These are phyloP conservation scores for Papilio polyxenes DNA, from an alignment of 1,140 invertebrate species.

Conservation along the genomic window DNA sequence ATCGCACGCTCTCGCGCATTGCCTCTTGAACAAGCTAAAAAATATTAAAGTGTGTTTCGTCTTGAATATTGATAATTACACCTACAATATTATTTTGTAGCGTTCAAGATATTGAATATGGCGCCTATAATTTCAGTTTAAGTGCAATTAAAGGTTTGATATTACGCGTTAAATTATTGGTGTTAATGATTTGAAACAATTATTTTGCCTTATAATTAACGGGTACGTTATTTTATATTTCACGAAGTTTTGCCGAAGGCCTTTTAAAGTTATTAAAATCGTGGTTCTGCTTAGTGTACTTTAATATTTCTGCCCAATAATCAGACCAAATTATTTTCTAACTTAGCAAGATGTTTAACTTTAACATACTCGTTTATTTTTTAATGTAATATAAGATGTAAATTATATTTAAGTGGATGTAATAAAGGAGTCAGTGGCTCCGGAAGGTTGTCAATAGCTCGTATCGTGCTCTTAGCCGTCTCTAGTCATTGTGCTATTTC, in stretches of 20 bases:
- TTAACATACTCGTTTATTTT: not conserved
- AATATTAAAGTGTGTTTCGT: not conserved
- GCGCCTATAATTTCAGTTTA: not conserved
- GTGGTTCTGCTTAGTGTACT: not conserved
- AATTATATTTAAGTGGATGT: not conserved
- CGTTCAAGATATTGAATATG: not conserved
- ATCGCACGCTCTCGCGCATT: constrained; percentile 1
- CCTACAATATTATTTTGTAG: not conserved
- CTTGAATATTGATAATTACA: not conserved
- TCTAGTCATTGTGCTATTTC: constrained; percentile 19
- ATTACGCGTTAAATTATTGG: not conserved
- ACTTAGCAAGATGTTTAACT: not conserved
- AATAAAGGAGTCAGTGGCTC: constrained; percentile 31
- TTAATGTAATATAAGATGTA: not conserved
- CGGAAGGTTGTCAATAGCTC: constrained; percentile 14
- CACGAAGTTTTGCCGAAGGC: not conserved
- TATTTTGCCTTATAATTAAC: not conserved
- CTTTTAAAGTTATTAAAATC: not conserved
- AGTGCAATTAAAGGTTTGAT: not conserved
- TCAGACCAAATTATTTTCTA: no score
- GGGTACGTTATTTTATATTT: not conserved
- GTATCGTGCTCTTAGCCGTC: constrained; percentile 15
- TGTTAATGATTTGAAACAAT: not conserved
- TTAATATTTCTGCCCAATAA: no score
- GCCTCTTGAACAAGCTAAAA: not conserved